Evolutionary conservation across 2,113 vertebrate species (phyloP).

Genomic region (Picathartes gymnocephalus): DNA sequence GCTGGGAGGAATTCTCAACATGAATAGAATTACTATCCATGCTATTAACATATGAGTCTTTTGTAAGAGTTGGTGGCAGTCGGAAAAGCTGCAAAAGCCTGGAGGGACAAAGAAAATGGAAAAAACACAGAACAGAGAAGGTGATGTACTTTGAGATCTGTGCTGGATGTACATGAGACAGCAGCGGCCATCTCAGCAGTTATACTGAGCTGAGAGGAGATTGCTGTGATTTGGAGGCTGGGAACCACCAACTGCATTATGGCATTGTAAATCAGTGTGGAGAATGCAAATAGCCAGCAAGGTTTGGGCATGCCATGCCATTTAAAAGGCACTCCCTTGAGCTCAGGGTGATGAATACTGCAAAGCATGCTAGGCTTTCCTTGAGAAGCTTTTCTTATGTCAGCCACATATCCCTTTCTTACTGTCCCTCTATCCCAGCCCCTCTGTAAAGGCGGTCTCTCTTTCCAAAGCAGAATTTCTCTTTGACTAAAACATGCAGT

Average conservation of each 20-base stretch:
- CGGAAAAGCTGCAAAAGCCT: background rate
- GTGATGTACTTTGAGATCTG: background rate
- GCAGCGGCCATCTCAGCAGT: background rate
- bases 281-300: background rate
- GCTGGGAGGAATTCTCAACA: background rate
- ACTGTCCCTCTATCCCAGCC: background rate
- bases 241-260: background rate
- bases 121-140: background rate
- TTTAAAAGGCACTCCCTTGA: background rate
- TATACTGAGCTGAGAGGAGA: background rate
- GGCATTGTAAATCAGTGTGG: background rate
- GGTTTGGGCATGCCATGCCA: background rate
- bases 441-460: background rate
- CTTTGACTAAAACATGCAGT: background rate
- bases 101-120: background rate
- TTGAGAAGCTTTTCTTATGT: background rate
- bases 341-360: background rate
- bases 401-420: background rate
- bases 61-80: background rate
- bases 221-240: background rate
- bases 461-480: background rate
- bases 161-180: background rate
- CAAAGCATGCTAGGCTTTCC: background rate
- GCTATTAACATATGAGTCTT: background rate
- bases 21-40: background rate